Base-by-base conservation (phyloP, 1,140 invertebrate genomes). In the Aphidius gifuensis region DNA sequence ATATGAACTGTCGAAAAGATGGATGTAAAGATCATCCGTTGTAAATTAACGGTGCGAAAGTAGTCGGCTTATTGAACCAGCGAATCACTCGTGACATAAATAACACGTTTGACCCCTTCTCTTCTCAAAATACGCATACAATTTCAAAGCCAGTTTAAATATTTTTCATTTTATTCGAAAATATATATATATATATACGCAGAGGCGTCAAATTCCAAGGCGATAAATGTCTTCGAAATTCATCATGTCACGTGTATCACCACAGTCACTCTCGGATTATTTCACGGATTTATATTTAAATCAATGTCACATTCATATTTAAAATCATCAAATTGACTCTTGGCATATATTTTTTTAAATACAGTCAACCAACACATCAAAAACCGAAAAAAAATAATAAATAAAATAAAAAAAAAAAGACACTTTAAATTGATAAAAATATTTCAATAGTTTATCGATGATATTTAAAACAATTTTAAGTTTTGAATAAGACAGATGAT, bases 221-320 rank as follows among this genome's bases (percentile, higher is more conserved):
- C 51, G 51, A 55, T 55, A 55, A 55, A 55, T 42, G 39, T 38
- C 53, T 40, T 55, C 43, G n/a, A 40, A 55, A 55, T 55, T 55
- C 53, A 55, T 43, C 38, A 55, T 55, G 53, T 55, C 53, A 40
- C 53, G 53, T 55, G 53, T 55, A 32, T 32, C 23, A 32, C 53
- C 53, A 55, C 43, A 38, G 53, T 44, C 7, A 44, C n/a, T 32
- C 23, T 42, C 53, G 53, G 53, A 55, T 55, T 55, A 55, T 40
- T n/a, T 4, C 8, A 43, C n/a, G 53, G 53, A 43, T 55, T 55
- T 55, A 42, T 55, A 16, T 43, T 55, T 11, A 55, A 55, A 55
- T 55, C 53, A 55, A 55, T 55, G 53, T 55, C 53, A 43, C 42
- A 55, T 55, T 55, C 43, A 42, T n/a, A 42, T 55, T 8, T 55